Evolutionary conservation across 2,888 invertebrate species (phyloP), one percentile per base, ranked within the genome.

Genomic region (Latrodectus hesperus): DNA sequence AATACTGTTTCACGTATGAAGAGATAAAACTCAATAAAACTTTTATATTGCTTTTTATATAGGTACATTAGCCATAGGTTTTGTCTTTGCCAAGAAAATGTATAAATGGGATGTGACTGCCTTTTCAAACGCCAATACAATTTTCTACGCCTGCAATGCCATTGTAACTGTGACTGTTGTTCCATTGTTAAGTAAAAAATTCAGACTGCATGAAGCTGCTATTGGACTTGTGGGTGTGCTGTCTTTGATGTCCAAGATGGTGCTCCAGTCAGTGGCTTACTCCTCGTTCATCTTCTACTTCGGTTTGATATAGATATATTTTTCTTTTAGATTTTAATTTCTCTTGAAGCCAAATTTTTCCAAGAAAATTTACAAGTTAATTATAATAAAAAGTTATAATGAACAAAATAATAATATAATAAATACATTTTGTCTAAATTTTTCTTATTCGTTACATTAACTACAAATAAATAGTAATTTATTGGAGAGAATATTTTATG

Each of bases 171-270:
- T 87, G 14, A 64, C 53, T 11, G 22, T 72, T 6, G 17, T 87
- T 1, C 87, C 87, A 0, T 11, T 87, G 6, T 60, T 87, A 10
- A 76, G 67, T 52, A 82, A 78, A 52, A 70, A 22, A 51, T n/a
- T 82, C 52, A 72, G 64, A 60, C 65, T 87, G 16, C 87, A 82
- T 17, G 87, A 87, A 17, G 82, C 82, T 2, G 82, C 78, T 11
- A 17, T 87, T 9, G 87, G 82, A 10, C 68, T 87, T 8, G 60
- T 87, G 26, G 87, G 87, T 6, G 67, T 78, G 49, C n/a, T 87
- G 12, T 87, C 87, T 9, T 17, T 82, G 55, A 73, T 72, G 14
- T 49, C 87, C 26, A 82, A 82, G 51, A 68, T 77, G 73, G 51
- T 87, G 17, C 22, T 87, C 5, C 53, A 55, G 14, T 72, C 82